Conservation (phyloP, 2,888 invertebrate species). For the Temnothorax unifasciatus region DNA sequence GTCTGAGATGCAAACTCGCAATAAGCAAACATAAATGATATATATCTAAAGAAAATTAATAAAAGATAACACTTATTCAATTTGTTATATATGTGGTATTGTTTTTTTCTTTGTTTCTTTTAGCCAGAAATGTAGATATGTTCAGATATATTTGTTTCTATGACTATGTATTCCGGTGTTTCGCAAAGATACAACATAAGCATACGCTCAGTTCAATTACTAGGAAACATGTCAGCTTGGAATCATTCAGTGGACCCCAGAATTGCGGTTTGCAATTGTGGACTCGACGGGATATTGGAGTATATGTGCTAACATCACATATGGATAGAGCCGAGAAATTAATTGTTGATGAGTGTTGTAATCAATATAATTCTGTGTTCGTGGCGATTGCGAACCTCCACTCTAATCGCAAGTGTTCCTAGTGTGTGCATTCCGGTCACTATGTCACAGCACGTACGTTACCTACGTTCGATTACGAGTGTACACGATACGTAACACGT, state of each 20-base stretch:
- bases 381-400: slow-evolving; percentile 69
- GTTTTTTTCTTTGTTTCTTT: neutral
- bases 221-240: slow-evolving; percentile 33
- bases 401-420: slow-evolving; percentile 76
- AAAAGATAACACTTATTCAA: slow-evolving; percentile 54
- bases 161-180: neutral
- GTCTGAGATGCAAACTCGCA: neutral
- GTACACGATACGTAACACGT: neutral
- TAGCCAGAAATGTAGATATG: too few species aligned
- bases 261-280: slow-evolving; percentile 54
- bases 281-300: slow-evolving; percentile 44
- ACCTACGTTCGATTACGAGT: slow-evolving; percentile 31
- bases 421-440: slow-evolving; percentile 66
- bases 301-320: slow-evolving; percentile 42
- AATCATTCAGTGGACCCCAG: slow-evolving; percentile 42
- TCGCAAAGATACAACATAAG: neutral
- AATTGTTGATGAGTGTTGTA: slow-evolving; percentile 74
- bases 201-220: slow-evolving; percentile 38
- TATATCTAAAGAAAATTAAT: slow-evolving; percentile 17
- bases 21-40: neutral
- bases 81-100: neutral
- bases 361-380: slow-evolving; percentile 72
- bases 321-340: slow-evolving; percentile 70
- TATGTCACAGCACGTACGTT: slow-evolving; percentile 23
- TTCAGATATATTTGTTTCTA: neutral